phyloP scores from a whole-genome alignment of 2,888 invertebrate species.

The Drosophila antonietae region DNA sequence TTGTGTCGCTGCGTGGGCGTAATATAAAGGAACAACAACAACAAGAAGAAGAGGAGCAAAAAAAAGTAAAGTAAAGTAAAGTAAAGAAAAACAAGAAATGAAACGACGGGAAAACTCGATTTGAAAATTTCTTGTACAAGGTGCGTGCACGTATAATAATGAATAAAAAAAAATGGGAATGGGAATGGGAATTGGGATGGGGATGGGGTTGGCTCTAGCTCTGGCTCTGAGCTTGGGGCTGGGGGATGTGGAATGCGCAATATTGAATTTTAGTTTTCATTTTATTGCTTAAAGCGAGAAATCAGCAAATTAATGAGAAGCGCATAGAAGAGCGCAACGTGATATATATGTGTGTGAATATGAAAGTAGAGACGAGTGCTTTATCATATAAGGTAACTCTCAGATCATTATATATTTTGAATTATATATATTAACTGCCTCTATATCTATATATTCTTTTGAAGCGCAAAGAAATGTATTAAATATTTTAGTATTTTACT shows the following conservation, averaged over 20 bases:
- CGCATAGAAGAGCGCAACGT: conserved; percentile 1
- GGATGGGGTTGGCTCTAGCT: neutral
- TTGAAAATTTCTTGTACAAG: conserved; percentile 52
- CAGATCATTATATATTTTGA: neutral
- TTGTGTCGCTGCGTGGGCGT: conserved; percentile 61
- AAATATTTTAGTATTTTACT: neutral
- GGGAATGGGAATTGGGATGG: conserved; percentile 1
- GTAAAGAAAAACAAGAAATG: conserved; percentile 32
- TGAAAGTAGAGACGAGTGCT: neutral
- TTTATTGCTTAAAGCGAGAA: conserved; percentile 3
- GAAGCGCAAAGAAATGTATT: neutral
- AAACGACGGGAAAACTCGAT: conserved; percentile 51
- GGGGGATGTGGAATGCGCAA: conserved; percentile 3
- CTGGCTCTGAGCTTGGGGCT: neutral
- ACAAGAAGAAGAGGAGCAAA: neutral
- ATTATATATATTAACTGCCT: neutral
- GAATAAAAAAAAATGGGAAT: neutral
- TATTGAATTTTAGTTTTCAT: conserved; percentile 9
- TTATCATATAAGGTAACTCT: neutral
- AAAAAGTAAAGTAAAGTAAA: conserved; percentile 5
- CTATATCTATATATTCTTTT: neutral
- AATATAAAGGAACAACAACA: conserved; percentile 41
- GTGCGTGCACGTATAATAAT: conserved; percentile 27
- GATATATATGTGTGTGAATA: too few species aligned
- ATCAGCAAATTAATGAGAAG: conserved; percentile 4